Percentiles rank a stretch among this genome's conserved stretches.
Evolutionary conservation across 2,113 vertebrate species (phyloP).

Genomic region (Caloenas nicobarica): DNA sequence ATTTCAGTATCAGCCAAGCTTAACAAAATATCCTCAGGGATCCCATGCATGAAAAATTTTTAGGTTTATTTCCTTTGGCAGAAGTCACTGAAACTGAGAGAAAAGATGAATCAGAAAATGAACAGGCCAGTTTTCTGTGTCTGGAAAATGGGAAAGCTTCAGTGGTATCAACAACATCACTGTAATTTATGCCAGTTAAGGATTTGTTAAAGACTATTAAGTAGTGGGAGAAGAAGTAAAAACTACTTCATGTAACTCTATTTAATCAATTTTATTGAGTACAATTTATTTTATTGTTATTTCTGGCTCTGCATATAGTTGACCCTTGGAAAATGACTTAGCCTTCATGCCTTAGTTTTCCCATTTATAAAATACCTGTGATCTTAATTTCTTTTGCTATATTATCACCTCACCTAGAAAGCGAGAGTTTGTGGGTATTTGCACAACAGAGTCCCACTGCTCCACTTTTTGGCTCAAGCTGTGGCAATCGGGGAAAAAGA

Average conservation of each 20-base stretch:
- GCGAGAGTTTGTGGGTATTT: background rate
- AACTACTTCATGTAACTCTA: background rate
- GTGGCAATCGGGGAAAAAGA: background rate
- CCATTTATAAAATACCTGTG: background rate
- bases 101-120: background rate
- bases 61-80: background rate
- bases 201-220: background rate
- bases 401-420: background rate
- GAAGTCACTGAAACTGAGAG: background rate
- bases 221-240: background rate
- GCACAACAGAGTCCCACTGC: background rate
- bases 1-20: background rate
- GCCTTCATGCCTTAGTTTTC: background rate
- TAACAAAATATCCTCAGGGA: background rate
- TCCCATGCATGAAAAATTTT: background rate
- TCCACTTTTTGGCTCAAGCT: background rate
- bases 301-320: background rate
- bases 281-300: background rate
- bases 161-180: background rate
- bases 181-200: background rate
- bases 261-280: background rate
- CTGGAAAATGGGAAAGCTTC: background rate
- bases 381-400: background rate
- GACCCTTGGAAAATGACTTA: background rate
- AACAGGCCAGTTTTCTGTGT: background rate